phyloP scores from a whole-genome alignment of 2,888 invertebrate genomes.

The Rhagophthalmus giganteus region DNA sequence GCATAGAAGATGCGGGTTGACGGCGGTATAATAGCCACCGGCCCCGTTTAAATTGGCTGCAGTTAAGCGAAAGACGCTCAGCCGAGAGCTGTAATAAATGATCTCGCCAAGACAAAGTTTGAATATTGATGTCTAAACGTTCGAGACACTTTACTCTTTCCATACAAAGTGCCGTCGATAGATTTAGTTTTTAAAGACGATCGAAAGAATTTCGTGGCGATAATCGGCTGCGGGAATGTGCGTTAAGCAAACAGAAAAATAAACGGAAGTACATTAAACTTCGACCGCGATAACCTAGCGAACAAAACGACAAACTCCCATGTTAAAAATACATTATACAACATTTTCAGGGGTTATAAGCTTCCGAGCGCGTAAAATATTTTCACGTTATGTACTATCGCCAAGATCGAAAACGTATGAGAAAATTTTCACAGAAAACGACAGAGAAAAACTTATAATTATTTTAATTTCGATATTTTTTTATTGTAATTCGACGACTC shows the following conservation, averaged over 20 bases:
- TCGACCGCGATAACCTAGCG: constrained; percentile 5
- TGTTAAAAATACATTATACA: too few relatives aligned
- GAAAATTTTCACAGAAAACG: too few relatives aligned
- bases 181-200: constrained; percentile 51
- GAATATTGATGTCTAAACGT: constrained; percentile 54
- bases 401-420: too few relatives aligned
- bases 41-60: constrained; percentile 45
- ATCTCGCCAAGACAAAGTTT: constrained; percentile 51
- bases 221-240: constrained; percentile 2
- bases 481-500: too few relatives aligned
- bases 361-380: too few relatives aligned
- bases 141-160: constrained; percentile 44
- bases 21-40: constrained; percentile 43
- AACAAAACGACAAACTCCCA: constrained; percentile 39
- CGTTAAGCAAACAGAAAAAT: constrained; percentile 3
- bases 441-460: too few relatives aligned
- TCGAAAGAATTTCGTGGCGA: constrained; percentile 35
- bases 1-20: constrained; percentile 40
- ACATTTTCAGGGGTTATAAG: too few relatives aligned
- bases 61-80: constrained; percentile 43
- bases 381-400: neutral
- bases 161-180: constrained; percentile 44
- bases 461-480: too few relatives aligned
- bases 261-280: constrained; percentile 16
- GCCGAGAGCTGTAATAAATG: constrained; percentile 52